These are phyloP conservation scores for Goniozus legneri DNA, from an alignment of 1,140 invertebrate genomes.

Conservation along the genomic window DNA sequence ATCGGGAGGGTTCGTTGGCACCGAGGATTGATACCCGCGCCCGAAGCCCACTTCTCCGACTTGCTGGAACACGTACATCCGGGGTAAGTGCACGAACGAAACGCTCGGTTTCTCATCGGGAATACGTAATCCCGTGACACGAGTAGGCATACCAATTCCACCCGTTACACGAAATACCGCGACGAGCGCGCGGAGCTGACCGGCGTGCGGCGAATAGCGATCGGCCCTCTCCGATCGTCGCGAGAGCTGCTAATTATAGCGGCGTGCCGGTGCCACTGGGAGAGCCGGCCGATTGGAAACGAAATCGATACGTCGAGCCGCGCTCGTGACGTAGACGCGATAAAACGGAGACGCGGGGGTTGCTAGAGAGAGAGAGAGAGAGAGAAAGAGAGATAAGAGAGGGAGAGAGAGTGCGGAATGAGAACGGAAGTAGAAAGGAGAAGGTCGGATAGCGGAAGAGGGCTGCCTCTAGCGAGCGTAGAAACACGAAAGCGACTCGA, in stretches of 20 bases:
- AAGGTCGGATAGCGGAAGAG: slow-evolving; percentile 21
- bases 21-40: slow-evolving; percentile 12
- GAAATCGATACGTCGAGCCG: too few species aligned
- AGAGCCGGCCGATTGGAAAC: too few species aligned
- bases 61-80: slow-evolving; percentile 20
- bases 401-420: slow-evolving; percentile 28
- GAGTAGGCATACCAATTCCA: slow-evolving; percentile 20
- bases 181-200: too few species aligned
- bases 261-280: too few species aligned
- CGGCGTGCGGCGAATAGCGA: too few species aligned
- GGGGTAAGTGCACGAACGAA: slow-evolving; percentile 22
- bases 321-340: too few species aligned
- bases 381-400: too few species aligned
- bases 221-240: too few species aligned
- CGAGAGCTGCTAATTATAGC: too few species aligned
- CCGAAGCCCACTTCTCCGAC: slow-evolving; percentile 6
- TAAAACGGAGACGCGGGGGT: background rate
- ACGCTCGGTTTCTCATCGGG: slow-evolving; percentile 23
- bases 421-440: slow-evolving; percentile 34
- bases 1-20: slow-evolving; percentile 17
- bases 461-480: slow-evolving; percentile 26
- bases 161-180: slow-evolving; percentile 19
- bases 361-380: background rate
- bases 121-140: slow-evolving; percentile 22
- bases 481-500: slow-evolving; percentile 28